Evolutionary conservation across 37 sponge, comb jelly and placozoan genomes (phyloP).

Genomic region (Cliona cf. orientalis): DNA sequence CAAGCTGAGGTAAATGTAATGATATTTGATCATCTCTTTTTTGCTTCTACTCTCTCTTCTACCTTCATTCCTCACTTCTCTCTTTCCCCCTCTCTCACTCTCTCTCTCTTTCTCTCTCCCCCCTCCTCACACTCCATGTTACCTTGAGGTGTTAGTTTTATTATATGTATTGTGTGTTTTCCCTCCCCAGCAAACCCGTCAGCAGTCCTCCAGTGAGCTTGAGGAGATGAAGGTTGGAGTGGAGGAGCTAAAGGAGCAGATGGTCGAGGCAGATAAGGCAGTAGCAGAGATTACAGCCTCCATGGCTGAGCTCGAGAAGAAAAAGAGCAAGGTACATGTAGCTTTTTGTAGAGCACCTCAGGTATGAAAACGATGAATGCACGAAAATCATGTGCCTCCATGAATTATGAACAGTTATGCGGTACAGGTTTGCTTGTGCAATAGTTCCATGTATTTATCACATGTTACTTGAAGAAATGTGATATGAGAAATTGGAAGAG

Average conservation of each 20-base stretch:
- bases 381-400: too few relatives aligned
- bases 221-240: conserved; percentile 38
- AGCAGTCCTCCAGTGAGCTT: conserved; percentile 39
- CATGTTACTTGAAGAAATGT: too few relatives aligned
- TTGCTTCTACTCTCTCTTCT: neutral
- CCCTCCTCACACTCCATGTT: too few relatives aligned
- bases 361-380: too few relatives aligned
- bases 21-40: too few relatives aligned
- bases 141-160: too few relatives aligned
- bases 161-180: too few relatives aligned
- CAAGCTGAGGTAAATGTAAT: conserved; percentile 75
- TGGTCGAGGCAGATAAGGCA: conserved; percentile 33
- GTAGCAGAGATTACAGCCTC: conserved; percentile 15
- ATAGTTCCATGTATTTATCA: too few relatives aligned
- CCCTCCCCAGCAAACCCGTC: conserved; percentile 12
- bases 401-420: too few relatives aligned
- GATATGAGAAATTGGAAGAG: too few relatives aligned
- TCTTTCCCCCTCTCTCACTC: neutral
- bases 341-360: neutral
- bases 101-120: too few relatives aligned
- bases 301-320: conserved; percentile 54
- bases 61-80: neutral
- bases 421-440: too few relatives aligned
- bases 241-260: conserved; percentile 37
- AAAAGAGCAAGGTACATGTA: conserved; percentile 35